phyloP scores from a whole-genome alignment of 2,888 invertebrate genomes.

The Scelioninae gen. 2 region DNA sequence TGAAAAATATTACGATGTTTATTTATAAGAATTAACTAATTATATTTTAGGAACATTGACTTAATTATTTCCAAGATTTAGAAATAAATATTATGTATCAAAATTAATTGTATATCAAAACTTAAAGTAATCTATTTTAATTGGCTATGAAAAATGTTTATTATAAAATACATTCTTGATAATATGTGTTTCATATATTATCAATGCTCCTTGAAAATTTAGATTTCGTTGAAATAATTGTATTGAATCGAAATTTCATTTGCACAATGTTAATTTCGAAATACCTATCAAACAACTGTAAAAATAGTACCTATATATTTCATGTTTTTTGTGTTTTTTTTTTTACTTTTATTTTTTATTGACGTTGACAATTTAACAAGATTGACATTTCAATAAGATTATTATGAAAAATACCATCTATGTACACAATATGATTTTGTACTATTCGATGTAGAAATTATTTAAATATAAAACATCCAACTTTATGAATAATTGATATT shows the following conservation, averaged over 20 bases:
- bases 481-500: slow-evolving; percentile 23
- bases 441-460: slow-evolving; percentile 38
- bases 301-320: slow-evolving; percentile 47
- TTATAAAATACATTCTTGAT: neutral
- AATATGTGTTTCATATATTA: neutral
- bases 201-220: slow-evolving; percentile 13
- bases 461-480: slow-evolving; percentile 32
- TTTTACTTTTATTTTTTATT: slow-evolving; percentile 18
- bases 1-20: too few species aligned
- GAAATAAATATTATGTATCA: neutral
- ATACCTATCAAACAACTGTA: slow-evolving; percentile 10
- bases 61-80: too few species aligned
- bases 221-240: neutral
- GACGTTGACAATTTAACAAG: slow-evolving; percentile 37
- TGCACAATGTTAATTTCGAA: slow-evolving; percentile 15
- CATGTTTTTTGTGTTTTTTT: too few species aligned
- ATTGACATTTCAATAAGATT: slow-evolving; percentile 31
- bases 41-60: slow-evolving; percentile 1
- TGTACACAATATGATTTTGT: slow-evolving; percentile 22
- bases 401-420: slow-evolving; percentile 37
- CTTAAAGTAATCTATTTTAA: neutral
- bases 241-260: slow-evolving; percentile 3
- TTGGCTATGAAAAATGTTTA: slow-evolving; percentile 3
- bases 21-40: too few species aligned
- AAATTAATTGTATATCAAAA: slow-evolving; percentile 2